phyloP scores from a whole-genome alignment of 2,113 vertebrate species.

The Mesoclemmys tuberculata region DNA sequence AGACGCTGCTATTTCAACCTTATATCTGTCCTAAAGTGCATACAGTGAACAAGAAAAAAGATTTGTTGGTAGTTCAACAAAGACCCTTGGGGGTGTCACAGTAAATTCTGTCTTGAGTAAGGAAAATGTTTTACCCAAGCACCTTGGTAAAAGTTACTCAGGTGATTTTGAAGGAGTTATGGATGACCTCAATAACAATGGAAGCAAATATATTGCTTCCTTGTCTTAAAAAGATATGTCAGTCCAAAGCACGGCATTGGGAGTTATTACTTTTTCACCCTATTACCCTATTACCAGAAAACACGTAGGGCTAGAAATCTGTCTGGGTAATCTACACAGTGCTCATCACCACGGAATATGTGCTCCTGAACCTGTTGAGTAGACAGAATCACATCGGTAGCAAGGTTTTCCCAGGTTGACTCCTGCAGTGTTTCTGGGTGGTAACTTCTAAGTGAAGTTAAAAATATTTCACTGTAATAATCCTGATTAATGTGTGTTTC shows the following conservation, averaged over 20 bases:
- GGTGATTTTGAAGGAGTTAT: not conserved
- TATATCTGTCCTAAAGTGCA: not conserved
- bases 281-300: not conserved
- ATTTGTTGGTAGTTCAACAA: not conserved
- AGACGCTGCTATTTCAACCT: not conserved
- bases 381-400: not conserved
- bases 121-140: not conserved
- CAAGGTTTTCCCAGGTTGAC: not conserved
- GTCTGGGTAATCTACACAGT: not conserved
- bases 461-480: not conserved
- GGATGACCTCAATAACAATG: not conserved
- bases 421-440: not conserved
- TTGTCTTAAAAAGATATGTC: not conserved
- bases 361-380: not conserved
- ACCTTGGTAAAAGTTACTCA: not conserved
- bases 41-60: not conserved
- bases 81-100: not conserved
- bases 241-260: not conserved
- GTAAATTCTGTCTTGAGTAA: not conserved
- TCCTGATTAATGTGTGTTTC: not conserved
- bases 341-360: accelerated
- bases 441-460: not conserved
- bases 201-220: accelerated
- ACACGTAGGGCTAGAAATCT: not conserved
- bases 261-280: not conserved